phyloP scores from a whole-genome alignment of 2,888 invertebrate species.

The Microplitis manilae region DNA sequence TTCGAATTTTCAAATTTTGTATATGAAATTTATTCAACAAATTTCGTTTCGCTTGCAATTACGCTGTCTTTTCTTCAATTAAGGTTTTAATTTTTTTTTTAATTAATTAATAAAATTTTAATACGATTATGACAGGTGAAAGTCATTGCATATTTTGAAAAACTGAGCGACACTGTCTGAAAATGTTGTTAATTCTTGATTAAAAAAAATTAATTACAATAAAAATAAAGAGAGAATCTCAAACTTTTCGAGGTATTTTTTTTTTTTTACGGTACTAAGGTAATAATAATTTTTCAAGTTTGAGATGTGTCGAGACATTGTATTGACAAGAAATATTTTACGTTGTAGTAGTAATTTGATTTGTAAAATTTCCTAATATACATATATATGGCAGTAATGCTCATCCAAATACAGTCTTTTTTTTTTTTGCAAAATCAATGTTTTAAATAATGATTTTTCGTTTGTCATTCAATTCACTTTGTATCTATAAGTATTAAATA shows the following conservation, averaged over 20 bases:
- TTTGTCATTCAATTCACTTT: conserved; percentile 9
- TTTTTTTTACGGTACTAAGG: background rate
- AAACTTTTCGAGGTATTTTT: conserved; percentile 30
- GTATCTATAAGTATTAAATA: background rate
- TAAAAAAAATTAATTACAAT: background rate
- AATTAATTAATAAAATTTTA: too few relatives aligned
- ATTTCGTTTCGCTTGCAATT: too few relatives aligned
- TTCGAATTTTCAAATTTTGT: too few relatives aligned
- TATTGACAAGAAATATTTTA: conserved; percentile 12
- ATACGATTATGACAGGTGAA: too few relatives aligned
- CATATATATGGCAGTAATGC: conserved; percentile 55
- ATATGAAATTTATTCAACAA: too few relatives aligned
- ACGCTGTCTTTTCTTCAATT: too few relatives aligned
- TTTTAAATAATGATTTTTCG: background rate
- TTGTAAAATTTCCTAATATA: conserved; percentile 42
- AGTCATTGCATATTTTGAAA: too few relatives aligned
- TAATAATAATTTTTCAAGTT: conserved; percentile 4
- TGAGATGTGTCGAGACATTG: background rate
- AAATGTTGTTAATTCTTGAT: too few relatives aligned
- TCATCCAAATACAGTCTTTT: conserved; percentile 36
- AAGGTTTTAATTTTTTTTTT: too few relatives aligned
- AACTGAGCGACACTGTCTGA: too few relatives aligned
- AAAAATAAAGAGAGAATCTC: conserved; percentile 14
- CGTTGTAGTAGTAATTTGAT: conserved; percentile 3
- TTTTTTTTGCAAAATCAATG: background rate